Conservation (phyloP, 2,797 vertebrate species). For the Typhlichthys subterraneus region DNA sequence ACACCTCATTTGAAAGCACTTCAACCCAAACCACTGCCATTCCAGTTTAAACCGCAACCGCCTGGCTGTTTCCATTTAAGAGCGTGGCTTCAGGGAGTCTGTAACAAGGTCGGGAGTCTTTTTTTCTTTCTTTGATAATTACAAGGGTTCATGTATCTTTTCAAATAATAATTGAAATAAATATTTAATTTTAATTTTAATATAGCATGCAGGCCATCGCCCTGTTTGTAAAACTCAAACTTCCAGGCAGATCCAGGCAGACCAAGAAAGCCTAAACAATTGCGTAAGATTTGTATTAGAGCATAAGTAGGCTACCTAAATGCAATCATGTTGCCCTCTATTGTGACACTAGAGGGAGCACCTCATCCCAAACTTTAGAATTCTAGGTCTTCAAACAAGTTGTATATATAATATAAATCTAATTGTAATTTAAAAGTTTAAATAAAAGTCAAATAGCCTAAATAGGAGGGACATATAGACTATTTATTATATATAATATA, state of each 20-base stretch:
- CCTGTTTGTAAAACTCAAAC: too few species aligned
- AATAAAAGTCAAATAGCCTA: too few species aligned
- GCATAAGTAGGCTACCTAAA: neutral
- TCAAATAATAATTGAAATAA: slow-evolving; percentile 10
- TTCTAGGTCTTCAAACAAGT: neutral
- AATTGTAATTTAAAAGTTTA: too few species aligned
- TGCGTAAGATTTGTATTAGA: too few species aligned
- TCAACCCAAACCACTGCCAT: slow-evolving; percentile 44
- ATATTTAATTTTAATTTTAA: neutral
- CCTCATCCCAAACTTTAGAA: slow-evolving; percentile 1
- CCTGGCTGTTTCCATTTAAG: slow-evolving; percentile 49
- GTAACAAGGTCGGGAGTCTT: slow-evolving; percentile 8
- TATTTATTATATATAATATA: too few species aligned
- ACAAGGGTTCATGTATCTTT: too few species aligned
- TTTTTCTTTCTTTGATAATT: too few species aligned
- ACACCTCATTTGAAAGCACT: slow-evolving; percentile 55
- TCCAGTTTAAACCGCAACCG: slow-evolving; percentile 41
- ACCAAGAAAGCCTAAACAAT: too few species aligned
- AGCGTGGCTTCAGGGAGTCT: slow-evolving; percentile 23
- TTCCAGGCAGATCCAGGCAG: too few species aligned
- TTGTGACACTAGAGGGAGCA: slow-evolving; percentile 55
- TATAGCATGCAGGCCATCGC: too few species aligned
- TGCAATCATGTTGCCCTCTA: neutral
- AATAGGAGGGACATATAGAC: too few species aligned
- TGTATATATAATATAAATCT: too few species aligned